Evolutionary conservation across 2,797 vertebrate genomes (phyloP).

Genomic region (Bradypodion ventrale): DNA sequence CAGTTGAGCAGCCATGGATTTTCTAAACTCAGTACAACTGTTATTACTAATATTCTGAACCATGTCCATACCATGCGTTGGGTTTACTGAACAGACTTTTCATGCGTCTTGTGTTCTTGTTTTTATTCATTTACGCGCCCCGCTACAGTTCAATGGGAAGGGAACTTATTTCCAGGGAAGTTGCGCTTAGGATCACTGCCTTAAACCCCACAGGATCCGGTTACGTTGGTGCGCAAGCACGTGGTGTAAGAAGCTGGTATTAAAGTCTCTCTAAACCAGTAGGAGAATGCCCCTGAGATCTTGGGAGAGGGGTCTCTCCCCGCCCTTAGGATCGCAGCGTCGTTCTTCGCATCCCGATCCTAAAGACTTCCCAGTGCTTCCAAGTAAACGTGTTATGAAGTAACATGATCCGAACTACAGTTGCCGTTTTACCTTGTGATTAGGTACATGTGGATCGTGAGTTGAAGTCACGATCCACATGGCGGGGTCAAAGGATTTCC

Average conservation of each 20-base stretch:
- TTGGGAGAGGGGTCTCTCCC: background rate
- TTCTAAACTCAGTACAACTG: background rate
- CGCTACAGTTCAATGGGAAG: background rate
- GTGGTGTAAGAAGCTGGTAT: background rate
- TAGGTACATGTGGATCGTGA: background rate
- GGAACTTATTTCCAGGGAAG: background rate
- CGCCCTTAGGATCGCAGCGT: background rate
- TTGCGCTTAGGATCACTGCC: background rate
- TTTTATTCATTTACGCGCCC: background rate
- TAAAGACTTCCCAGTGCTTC: background rate
- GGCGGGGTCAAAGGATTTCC: background rate
- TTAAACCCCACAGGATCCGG: background rate
- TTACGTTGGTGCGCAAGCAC: background rate
- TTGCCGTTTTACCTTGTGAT: background rate
- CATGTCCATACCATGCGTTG: background rate
- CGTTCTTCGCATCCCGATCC: background rate
- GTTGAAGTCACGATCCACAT: background rate
- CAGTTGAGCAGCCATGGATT: too few species aligned
- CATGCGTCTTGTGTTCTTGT: background rate
- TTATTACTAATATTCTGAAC: background rate
- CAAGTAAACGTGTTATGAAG: background rate
- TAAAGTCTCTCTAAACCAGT: background rate
- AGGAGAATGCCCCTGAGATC: background rate
- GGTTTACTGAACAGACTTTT: background rate
- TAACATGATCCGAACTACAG: background rate